Base-by-base conservation (phyloP, 2,888 invertebrate genomes). In the Phorcus lineatus region DNA sequence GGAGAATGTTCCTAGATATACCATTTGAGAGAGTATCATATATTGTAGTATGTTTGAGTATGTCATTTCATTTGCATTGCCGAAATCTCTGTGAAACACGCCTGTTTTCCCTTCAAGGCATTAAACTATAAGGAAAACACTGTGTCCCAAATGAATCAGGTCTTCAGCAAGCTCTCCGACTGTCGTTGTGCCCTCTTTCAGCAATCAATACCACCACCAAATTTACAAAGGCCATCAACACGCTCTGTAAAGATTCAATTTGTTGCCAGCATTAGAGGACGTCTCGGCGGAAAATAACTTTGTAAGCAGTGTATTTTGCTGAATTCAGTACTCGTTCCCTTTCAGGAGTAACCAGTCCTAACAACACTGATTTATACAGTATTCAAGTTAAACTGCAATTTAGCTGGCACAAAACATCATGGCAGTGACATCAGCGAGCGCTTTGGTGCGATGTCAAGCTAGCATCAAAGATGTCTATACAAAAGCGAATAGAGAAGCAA, bases 181-280 rank as follows among this genome's bases (percentile, higher is more conserved):
- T 62, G 62, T 62, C 62, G 62, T 62, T 62, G 28, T 24, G 28
- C 62, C 62, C 62, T 62, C 62, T 24, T 62, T 28, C 24, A 24
- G 62, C 62, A 62, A 62, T 62, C 62, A 62, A 62, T 62, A 62
- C 62, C 62, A 62, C 28, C 62, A 62, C 62, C 62, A 62, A 62
- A 62, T 62, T 62, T 62, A 62, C 62, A 62, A 62, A 62, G 62
- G 62, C 62, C 62, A 62, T 62, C 62, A 62, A 62, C 62, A 62
- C 62, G 62, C 62, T 62, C 62, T 62, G 62, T 62, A 62, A 62
- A 62, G 62, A 62, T 62, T 62, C 62, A 62, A 62, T 62, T 62
- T 62, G 62, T 62, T 62, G 24, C 62, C 62, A 62, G 28, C 62
- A 62, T 62, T 62, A 62, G 62, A 62, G 62, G 62, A 62, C 62